These are phyloP conservation scores for Cromileptes altivelis DNA, from an alignment of 2,113 vertebrate species.

Conservation along the genomic window DNA sequence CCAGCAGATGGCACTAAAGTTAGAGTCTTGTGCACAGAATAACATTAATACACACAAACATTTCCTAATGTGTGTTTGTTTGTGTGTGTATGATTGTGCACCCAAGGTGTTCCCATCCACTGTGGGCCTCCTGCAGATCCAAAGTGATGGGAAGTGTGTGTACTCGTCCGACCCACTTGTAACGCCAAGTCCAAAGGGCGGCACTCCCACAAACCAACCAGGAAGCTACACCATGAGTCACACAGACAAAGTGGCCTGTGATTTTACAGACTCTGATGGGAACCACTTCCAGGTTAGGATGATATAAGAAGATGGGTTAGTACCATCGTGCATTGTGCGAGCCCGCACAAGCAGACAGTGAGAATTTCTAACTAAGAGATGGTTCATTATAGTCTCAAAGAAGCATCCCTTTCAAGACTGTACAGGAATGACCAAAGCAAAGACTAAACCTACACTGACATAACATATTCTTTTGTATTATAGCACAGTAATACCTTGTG, in stretches of 20 bases:
- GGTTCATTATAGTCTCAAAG: background rate
- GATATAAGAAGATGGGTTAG: background rate
- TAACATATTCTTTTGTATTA: no score
- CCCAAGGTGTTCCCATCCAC: conserved; percentile 80
- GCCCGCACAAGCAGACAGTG: background rate
- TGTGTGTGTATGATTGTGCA: conserved; percentile 7
- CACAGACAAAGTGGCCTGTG: conserved; percentile 84
- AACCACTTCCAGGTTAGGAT: conserved; percentile 90
- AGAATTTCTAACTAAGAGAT: background rate
- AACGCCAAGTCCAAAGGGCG: conserved; percentile 35
- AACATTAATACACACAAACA: background rate
- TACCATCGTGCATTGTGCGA: background rate
- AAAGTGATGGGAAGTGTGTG: conserved; percentile 84
- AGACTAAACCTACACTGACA: no score
- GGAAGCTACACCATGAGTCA: conserved; percentile 91
- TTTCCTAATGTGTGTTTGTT: background rate
- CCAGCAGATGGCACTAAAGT: background rate
- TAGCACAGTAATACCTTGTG: background rate
- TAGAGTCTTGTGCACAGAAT: background rate
- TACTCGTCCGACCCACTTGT: conserved; percentile 84
- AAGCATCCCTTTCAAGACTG: background rate
- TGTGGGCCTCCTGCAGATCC: conserved; percentile 86
- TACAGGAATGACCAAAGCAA: no score
- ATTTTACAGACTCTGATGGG: conserved; percentile 88
- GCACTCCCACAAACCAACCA: conserved; percentile 65